Base-by-base conservation (phyloP, 1,140 invertebrate genomes). In the Drosophila lacertosa region DNA sequence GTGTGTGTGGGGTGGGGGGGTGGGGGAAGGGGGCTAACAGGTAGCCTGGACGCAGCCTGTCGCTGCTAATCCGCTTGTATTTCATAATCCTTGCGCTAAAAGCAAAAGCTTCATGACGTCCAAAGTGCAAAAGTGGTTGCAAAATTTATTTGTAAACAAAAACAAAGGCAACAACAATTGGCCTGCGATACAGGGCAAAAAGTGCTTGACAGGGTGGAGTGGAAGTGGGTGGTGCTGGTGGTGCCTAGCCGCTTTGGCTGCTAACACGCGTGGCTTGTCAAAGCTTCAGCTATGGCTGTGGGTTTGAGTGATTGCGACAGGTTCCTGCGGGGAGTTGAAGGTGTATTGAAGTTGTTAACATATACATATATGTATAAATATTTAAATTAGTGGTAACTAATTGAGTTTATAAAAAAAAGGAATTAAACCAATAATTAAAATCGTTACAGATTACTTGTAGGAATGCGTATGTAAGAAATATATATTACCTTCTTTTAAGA, bases 61-160 rank as follows among this genome's bases (percentile, higher is more conserved):
- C 60, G 55, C 51, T 73, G 53, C 48, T 88, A 88, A 88, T 88
- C 82, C 83, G 82, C 82, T 88, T 88, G 82, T 78, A 69, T 88
- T 78, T 88, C 64, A 88, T 88, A 82, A 88, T 82, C 77, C 77
- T 72, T 66, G 71, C 77, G 70, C 82, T 74, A 53, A 83, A 77
- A 72, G 73, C 77, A 73, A 57, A 37, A 57, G 62, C 68, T 70
- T 69, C 39, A 50, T 65, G 60, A 60, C 66, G 50, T 47, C 67
- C 54, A 47, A 58, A 84, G 81, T 86, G 81, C 80, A 84, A 83
- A 83, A 84, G 80, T 83, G 76, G 71, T 72, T 84, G 71, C 40
- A 39, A 82, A 83, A 83, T 79, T 72, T 84, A 83, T 79, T 82
- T 83, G 65, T 66, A 73, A 77, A 77, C 69, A 67, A 73, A 62